Percentiles rank a stretch among this genome's conserved stretches.
Conservation (phyloP, 2,888 invertebrate species). For the Anoplius nigerrimus region DNA sequence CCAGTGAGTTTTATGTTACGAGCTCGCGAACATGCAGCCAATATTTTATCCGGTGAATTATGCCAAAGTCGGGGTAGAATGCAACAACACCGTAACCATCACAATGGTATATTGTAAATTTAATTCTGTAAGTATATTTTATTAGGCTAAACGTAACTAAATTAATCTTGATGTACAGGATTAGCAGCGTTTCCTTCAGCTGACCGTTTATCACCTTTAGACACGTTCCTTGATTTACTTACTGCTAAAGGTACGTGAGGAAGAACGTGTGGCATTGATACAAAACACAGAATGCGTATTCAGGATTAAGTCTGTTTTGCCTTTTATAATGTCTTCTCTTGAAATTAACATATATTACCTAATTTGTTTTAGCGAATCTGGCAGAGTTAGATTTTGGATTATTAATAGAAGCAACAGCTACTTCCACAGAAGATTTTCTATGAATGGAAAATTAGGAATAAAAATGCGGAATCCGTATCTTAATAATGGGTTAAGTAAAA, state of each 20-base stretch:
- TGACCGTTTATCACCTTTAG: constrained; percentile 85
- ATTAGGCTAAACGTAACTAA: neutral
- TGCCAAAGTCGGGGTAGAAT: constrained; percentile 68
- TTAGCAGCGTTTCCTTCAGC: constrained; percentile 84
- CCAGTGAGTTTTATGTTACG: constrained; percentile 86
- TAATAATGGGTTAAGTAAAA: no score
- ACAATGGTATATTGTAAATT: constrained; percentile 59
- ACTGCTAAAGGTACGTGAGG: constrained; percentile 82
- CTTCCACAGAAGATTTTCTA: constrained; percentile 78
- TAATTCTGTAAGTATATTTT: neutral
- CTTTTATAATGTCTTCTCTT: neutral
- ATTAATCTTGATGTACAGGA: constrained; percentile 74
- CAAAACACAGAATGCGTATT: neutral
- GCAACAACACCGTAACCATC: constrained; percentile 67
- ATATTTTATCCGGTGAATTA: constrained; percentile 84
- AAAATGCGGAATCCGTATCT: no score
- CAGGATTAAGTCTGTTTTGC: neutral
- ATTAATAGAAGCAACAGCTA: constrained; percentile 88
- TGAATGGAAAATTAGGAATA: constrained; percentile 44
- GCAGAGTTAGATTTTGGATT: constrained; percentile 91
- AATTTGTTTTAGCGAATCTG: constrained; percentile 80
- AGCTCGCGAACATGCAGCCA: constrained; percentile 87
- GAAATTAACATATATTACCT: neutral
- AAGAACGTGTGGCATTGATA: neutral
- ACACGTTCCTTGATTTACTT: constrained; percentile 88